Evolutionary conservation across 30 jellyfish, hydroid and myxozoan genomes (phyloP).

Genomic region (Rhopilema esculentum): DNA sequence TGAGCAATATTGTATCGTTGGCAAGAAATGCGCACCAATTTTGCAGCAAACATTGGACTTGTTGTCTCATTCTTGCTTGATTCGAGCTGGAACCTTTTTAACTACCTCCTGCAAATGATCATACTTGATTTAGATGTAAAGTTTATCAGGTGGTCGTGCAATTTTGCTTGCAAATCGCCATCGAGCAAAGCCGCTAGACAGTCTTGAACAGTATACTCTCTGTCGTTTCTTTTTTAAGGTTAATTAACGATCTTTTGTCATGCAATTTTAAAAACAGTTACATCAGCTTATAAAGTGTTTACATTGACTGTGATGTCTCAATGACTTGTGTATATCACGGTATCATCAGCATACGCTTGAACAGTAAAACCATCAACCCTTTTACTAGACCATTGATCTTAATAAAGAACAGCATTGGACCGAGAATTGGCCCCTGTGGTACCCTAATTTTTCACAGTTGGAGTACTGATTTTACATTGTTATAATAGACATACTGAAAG

Average conservation of each 20-base stretch:
- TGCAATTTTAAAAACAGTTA: constrained; percentile 35
- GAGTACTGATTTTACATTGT: constrained; percentile 49
- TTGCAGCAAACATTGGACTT: constrained; percentile 34
- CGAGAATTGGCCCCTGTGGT: constrained; percentile 79
- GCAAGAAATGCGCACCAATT: constrained; percentile 31
- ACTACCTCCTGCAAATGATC: background rate
- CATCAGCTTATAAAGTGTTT: constrained; percentile 29
- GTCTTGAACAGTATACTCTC: constrained; percentile 18
- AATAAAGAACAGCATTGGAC: constrained; percentile 68
- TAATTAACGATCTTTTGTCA: constrained; percentile 52
- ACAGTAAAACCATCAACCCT: constrained; percentile 46
- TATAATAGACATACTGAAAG: constrained; percentile 56
- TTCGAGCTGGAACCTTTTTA: constrained; percentile 38
- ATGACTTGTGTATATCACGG: constrained; percentile 34
- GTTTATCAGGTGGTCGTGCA: constrained; percentile 19
- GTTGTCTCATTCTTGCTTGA: constrained; percentile 20
- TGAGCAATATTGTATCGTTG: constrained; percentile 21
- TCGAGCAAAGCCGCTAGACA: constrained; percentile 13
- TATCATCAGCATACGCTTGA: constrained; percentile 71
- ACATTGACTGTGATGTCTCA: constrained; percentile 52
- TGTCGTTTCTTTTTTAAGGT: constrained; percentile 36
- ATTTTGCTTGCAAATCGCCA: constrained; percentile 13
- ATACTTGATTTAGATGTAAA: constrained; percentile 34
- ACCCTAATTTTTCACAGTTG: constrained; percentile 65
- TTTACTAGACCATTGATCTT: constrained; percentile 54